Conservation (phyloP, 2,113 vertebrate genomes). For the Macaca mulatta region DNA sequence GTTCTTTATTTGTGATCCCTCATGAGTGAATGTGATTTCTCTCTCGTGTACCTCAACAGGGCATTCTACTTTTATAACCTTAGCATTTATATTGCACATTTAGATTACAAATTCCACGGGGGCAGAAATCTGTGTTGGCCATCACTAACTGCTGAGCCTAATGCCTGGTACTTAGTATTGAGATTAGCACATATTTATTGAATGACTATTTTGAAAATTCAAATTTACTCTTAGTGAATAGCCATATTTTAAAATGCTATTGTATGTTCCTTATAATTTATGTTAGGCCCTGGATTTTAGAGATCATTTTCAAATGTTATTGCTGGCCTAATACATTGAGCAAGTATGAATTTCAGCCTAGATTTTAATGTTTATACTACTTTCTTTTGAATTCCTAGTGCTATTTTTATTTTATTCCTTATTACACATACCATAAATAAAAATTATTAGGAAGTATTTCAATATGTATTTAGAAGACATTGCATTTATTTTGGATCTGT, state of each 20-base stretch:
- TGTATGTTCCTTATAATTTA: not conserved
- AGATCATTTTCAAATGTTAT: not conserved
- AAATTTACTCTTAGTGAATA: not conserved
- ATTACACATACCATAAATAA: not conserved
- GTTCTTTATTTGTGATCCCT: not conserved
- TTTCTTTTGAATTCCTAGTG: not conserved
- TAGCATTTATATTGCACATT: not conserved
- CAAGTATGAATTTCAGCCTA: not conserved
- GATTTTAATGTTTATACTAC: not conserved
- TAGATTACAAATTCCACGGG: not conserved
- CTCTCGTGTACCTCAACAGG: not conserved
- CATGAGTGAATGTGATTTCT: not conserved
- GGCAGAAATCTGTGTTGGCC: not conserved
- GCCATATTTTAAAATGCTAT: not conserved
- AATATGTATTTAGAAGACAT: not conserved
- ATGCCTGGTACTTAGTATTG: not conserved
- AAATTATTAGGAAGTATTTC: not conserved
- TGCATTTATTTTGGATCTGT: not conserved
- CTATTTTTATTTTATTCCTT: not conserved
- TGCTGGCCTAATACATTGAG: not conserved
- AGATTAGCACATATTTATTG: not conserved
- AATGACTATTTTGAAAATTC: not conserved
- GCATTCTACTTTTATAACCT: not conserved
- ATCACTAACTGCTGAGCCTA: not conserved
- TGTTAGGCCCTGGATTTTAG: not conserved